Conservation (phyloP, 2,797 vertebrate genomes). For the Tinamus major region DNA sequence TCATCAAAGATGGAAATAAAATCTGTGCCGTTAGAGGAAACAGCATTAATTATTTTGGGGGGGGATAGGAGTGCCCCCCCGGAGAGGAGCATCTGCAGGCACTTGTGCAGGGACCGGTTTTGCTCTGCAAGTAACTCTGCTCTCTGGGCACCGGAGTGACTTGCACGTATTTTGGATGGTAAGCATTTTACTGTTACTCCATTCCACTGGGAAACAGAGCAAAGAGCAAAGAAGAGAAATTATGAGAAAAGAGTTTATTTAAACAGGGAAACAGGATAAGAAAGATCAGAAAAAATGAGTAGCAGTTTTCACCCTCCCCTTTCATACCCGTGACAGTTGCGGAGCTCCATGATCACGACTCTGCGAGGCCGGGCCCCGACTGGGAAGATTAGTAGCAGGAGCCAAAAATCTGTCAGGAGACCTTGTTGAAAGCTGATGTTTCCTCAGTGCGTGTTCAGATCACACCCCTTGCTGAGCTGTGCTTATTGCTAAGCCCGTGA, state of each 20-base stretch:
- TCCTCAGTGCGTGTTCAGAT: neutral
- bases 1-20: neutral
- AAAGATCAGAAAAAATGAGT: neutral
- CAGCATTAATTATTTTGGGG: neutral
- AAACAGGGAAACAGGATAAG: neutral
- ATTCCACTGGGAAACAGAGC: neutral
- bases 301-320: neutral
- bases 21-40: neutral
- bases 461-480: neutral
- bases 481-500: neutral
- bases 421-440: neutral
- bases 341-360: neutral
- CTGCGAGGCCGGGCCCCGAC: neutral
- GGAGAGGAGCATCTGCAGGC: too few relatives aligned
- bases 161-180: neutral
- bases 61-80: too few relatives aligned
- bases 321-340: neutral
- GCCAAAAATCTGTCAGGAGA: conserved; percentile 6
- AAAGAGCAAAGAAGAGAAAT: neutral
- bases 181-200: neutral
- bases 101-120: too few relatives aligned
- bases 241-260: neutral
- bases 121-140: too few relatives aligned
- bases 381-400: conserved; percentile 21
- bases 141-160: neutral